Conservation (phyloP, 2,113 vertebrate species). For the Eudyptes chrysolophus region DNA sequence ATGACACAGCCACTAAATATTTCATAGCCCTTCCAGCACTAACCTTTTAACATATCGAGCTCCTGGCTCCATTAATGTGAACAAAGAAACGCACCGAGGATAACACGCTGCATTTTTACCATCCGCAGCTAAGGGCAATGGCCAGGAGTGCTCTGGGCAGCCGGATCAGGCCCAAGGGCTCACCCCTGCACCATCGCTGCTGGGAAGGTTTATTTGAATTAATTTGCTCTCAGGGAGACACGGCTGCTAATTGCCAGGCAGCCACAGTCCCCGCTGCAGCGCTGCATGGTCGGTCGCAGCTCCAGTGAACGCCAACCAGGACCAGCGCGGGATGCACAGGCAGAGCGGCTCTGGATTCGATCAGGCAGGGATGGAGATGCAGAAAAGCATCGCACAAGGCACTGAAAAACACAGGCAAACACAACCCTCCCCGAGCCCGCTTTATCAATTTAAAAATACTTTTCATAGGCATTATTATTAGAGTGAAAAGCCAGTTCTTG, state of each 20-base stretch:
- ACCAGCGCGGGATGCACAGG: fast-evolving
- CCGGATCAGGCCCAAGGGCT: neutral
- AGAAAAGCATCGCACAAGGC: fast-evolving
- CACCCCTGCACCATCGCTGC: fast-evolving
- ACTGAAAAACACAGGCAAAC: neutral
- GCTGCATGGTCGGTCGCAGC: fast-evolving
- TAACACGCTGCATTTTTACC: neutral
- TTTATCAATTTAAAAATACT: neutral
- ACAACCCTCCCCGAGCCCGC: neutral
- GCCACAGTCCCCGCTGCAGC: neutral
- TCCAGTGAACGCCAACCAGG: too few relatives aligned
- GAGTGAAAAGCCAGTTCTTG: neutral
- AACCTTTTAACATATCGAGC: neutral
- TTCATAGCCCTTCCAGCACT: neutral
- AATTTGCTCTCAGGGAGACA: neutral
- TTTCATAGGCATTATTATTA: neutral
- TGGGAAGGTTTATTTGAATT: neutral
- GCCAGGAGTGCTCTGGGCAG: neutral
- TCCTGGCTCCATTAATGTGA: neutral
- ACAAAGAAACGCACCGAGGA: neutral
- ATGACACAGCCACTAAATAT: neutral
- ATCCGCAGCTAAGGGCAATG: fast-evolving
- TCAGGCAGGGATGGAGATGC: neutral
- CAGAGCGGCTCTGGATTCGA: neutral
- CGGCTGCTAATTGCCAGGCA: neutral